A percentile compares a stretch with the other conserved stretches of the same genome.
phyloP scores from a whole-genome alignment of 2,113 vertebrate species.

The Aramus guarauna region DNA sequence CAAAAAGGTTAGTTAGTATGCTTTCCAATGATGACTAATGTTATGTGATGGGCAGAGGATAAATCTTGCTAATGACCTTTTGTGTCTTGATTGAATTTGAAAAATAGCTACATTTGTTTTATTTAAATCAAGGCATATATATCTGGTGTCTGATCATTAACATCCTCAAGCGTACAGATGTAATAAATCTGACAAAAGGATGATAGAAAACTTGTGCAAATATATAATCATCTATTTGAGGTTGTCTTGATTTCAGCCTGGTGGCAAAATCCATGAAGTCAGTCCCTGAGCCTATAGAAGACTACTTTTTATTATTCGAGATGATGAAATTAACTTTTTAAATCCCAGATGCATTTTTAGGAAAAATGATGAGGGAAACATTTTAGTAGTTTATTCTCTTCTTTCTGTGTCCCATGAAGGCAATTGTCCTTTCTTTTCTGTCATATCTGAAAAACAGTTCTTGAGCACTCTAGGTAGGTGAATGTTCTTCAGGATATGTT shows the following conservation, averaged over 20 bases:
- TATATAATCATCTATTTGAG: neutral
- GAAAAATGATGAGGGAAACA: neutral
- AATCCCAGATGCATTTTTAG: neutral
- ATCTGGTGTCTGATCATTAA: constrained; percentile 1
- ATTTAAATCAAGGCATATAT: constrained; percentile 27
- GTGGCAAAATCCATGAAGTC: neutral
- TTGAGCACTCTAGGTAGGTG: neutral
- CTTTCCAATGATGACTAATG: neutral
- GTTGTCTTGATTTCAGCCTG: neutral
- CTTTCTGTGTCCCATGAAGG: neutral
- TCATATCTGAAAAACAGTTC: neutral
- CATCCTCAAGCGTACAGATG: neutral
- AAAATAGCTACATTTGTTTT: constrained; percentile 33
- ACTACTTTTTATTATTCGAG: neutral
- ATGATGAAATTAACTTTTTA: neutral
- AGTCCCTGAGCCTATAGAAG: neutral
- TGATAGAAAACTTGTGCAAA: neutral
- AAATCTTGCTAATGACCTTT: constrained; percentile 47
- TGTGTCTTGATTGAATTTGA: constrained; percentile 20
- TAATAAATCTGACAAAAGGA: constrained; percentile 10
- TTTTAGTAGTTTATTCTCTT: neutral
- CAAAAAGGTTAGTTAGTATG: neutral
- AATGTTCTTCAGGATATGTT: neutral
- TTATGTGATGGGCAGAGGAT: constrained; percentile 5
- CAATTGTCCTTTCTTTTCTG: neutral